A percentile compares a stretch with the other conserved stretches of the same genome.
These are phyloP conservation scores for Thalassophryne amazonica DNA, from an alignment of 2,797 vertebrate genomes.

Conservation along the genomic window DNA sequence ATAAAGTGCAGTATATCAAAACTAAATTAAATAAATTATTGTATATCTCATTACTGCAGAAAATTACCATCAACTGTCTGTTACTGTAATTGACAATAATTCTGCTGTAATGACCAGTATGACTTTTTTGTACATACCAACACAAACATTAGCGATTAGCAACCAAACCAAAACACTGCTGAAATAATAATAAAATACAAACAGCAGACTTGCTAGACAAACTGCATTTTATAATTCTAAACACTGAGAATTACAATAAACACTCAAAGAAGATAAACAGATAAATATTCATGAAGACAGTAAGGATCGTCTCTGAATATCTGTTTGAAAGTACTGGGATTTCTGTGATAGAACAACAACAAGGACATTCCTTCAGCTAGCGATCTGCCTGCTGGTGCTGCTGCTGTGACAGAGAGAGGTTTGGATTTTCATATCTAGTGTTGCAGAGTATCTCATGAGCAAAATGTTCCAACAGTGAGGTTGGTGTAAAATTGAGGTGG, in stretches of 20 bases:
- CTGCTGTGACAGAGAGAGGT: conserved; percentile 49
- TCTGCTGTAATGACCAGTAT: too few species aligned
- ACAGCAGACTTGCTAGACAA: conserved; percentile 11
- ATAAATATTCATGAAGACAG: conserved; percentile 22
- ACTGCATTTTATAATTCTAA: conserved; percentile 13
- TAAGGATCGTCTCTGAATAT: conserved; percentile 11
- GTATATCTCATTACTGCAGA: too few species aligned
- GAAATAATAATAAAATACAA: conserved; percentile 18
- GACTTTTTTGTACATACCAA: too few species aligned
- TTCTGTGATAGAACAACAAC: conserved; percentile 36
- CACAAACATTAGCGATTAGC: too few species aligned
- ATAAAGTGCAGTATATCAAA: too few species aligned
- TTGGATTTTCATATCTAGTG: conserved; percentile 30
- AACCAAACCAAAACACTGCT: not conserved
- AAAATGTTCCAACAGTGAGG: conserved; percentile 59
- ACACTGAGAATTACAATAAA: conserved; percentile 27
- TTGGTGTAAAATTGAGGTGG: conserved; percentile 38
- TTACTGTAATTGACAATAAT: too few species aligned
- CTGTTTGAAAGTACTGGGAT: conserved; percentile 28
- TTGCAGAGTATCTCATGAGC: conserved; percentile 40
- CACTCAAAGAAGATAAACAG: conserved; percentile 17
- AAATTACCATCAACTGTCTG: too few species aligned
- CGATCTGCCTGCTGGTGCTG: conserved; percentile 50
- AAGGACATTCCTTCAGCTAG: conserved; percentile 23
- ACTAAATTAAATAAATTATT: too few species aligned